Evolutionary conservation across 2,888 invertebrate genomes (phyloP).

Genomic region (Nasonia oneida): DNA sequence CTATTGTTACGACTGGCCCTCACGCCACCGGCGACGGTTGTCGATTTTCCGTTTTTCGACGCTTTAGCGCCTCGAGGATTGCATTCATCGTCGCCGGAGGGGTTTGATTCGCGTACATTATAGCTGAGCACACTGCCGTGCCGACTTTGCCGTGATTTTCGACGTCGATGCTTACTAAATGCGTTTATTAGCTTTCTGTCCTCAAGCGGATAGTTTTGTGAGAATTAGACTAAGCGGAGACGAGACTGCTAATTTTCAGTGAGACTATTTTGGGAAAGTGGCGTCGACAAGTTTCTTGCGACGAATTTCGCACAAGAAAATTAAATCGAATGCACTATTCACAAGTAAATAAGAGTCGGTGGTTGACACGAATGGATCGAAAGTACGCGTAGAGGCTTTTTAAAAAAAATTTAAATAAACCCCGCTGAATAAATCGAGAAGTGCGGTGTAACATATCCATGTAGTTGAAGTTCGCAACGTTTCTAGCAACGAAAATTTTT

Average conservation of each 20-base stretch:
- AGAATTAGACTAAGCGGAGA: too few species aligned
- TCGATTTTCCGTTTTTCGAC: constrained; percentile 51
- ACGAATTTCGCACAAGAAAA: too few species aligned
- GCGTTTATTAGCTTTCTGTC: constrained; percentile 21
- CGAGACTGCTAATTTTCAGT: background rate
- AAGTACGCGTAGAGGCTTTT: too few species aligned
- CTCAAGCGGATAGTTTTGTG: too few species aligned
- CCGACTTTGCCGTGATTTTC: constrained; percentile 21
- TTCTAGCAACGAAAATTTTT: too few species aligned
- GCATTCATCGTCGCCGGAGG: background rate
- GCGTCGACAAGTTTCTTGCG: background rate
- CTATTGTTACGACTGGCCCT: constrained; percentile 45
- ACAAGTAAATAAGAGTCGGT: too few species aligned
- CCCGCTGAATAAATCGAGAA: background rate
- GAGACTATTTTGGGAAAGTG: background rate
- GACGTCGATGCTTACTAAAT: constrained; percentile 8
- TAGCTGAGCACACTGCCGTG: background rate
- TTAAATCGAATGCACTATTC: too few species aligned
- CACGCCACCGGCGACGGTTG: constrained; percentile 8
- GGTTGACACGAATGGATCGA: too few species aligned
- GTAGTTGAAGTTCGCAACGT: too few species aligned
- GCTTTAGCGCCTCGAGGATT: constrained; percentile 32
- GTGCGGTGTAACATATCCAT: background rate
- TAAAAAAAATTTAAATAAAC: background rate
- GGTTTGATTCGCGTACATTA: constrained; percentile 45